phyloP scores from a whole-genome alignment of 2,797 vertebrate species.

The Girardinus metallicus region DNA sequence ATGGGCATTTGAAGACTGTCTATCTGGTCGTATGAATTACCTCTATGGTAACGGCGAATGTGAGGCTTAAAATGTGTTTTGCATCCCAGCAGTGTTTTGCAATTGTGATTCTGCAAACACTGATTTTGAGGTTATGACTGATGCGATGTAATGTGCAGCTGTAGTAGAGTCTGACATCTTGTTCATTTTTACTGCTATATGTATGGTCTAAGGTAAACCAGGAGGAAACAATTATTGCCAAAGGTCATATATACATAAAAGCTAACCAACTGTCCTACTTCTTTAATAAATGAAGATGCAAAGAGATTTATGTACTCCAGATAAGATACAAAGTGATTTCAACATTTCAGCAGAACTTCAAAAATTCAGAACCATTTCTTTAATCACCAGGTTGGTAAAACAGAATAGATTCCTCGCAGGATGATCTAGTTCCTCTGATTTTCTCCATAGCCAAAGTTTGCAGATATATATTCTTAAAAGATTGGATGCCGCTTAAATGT shows the following conservation, averaged over 20 bases:
- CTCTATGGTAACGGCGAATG: not conserved
- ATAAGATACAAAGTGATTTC: not conserved
- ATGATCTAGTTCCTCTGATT: conserved; percentile 8
- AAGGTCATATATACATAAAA: not conserved
- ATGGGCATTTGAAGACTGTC: not conserved
- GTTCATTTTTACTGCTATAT: not conserved
- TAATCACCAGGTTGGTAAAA: conserved; percentile 13
- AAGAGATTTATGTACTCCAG: not conserved
- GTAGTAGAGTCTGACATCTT: not conserved
- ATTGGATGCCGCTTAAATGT: conserved; percentile 7
- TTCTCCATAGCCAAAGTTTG: not conserved
- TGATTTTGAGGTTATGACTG: not conserved
- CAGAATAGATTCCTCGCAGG: not conserved
- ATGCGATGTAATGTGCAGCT: not conserved
- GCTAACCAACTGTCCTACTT: not conserved
- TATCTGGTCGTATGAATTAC: not conserved
- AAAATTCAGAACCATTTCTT: not conserved
- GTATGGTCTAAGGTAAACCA: not conserved
- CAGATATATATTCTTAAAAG: not conserved
- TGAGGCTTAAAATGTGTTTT: not conserved
- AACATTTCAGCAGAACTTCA: not conserved
- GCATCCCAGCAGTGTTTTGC: not conserved
- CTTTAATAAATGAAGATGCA: not conserved
- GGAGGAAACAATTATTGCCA: not conserved
- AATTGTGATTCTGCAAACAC: not conserved